These are phyloP conservation scores for Andrena bicolor DNA, from an alignment of 2,888 invertebrate genomes.

Conservation along the genomic window DNA sequence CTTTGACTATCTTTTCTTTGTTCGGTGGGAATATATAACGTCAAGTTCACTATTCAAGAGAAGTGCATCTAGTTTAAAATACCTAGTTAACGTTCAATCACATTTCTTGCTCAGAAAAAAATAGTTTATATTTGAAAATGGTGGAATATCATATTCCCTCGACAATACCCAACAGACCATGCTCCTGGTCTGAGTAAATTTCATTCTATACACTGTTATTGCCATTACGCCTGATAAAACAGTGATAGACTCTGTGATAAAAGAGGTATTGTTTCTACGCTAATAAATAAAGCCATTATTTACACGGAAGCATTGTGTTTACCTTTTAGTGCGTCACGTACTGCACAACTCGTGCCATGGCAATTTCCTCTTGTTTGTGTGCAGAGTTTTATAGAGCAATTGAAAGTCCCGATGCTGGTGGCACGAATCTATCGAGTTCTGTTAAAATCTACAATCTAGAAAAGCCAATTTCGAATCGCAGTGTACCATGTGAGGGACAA, in stretches of 20 bases:
- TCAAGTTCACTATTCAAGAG: too few relatives aligned
- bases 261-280: slow-evolving; percentile 3
- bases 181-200: background rate
- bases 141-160: too few relatives aligned
- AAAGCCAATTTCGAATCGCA: background rate
- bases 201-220: background rate
- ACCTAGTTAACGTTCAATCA: too few relatives aligned
- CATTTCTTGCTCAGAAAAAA: too few relatives aligned
- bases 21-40: too few relatives aligned
- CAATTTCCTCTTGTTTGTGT: slow-evolving; percentile 30
- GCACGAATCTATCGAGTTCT: background rate
- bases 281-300: slow-evolving; percentile 34
- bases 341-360: background rate
- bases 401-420: slow-evolving; percentile 4
- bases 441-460: slow-evolving; percentile 13
- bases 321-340: slow-evolving; percentile 19
- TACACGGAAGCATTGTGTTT: slow-evolving; percentile 9
- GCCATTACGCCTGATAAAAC: background rate
- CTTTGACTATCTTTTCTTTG: too few relatives aligned
- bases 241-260: background rate
- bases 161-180: background rate
- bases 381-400: slow-evolving; percentile 48
- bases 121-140: too few relatives aligned
- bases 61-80: too few relatives aligned
- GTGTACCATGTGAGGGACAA: background rate